Evolutionary conservation across 1,140 invertebrate species (phyloP), one percentile per base, ranked within the genome.

Genomic region (Bombus difficillimus): DNA sequence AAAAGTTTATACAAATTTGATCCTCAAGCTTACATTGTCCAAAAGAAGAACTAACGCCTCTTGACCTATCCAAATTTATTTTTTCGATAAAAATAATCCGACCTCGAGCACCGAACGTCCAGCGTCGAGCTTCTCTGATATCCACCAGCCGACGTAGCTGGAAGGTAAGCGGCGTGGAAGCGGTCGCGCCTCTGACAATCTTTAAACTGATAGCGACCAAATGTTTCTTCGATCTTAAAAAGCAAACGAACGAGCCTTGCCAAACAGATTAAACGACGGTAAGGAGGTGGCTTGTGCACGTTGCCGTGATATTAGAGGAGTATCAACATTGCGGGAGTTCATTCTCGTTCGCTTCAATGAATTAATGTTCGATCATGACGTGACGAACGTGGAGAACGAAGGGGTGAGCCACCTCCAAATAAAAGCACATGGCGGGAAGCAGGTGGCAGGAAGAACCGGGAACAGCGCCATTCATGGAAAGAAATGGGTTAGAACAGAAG

Each of bases 231-330:
- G 77, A 73, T 85, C 57, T 73, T 80, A 64, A 80, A 81, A 85
- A 62, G 39, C 59, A 4, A 66, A 34, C 34, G 57, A 37, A 80
- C 39, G 32, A 57, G 47, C 39, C 66, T 68, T 84, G 86, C 80
- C 80, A 90, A 90, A 90, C 83, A 86, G 92, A 93, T 94, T 92
- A 93, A 93, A 88, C 79, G 85, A 89, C 76, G 86, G 78, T 75
- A 91, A 94, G 91, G 93, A 94, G 93, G 93, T 94, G 87, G 93
- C 90, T 86, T 84, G 86, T 75, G 89, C 90, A 87, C 76, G 93
- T 93, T 93, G 91, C 90, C 83, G 84, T 79, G 92, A 93, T 94
- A 94, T 94, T 94, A 94, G 94, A 94, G 92, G 76, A 94, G 92
- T 89, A 94, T 94, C 94, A 94, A 93, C 92, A 91, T 92, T 88